Conservation (phyloP, 2,888 invertebrate species). For the Eretmocerus hayati region DNA sequence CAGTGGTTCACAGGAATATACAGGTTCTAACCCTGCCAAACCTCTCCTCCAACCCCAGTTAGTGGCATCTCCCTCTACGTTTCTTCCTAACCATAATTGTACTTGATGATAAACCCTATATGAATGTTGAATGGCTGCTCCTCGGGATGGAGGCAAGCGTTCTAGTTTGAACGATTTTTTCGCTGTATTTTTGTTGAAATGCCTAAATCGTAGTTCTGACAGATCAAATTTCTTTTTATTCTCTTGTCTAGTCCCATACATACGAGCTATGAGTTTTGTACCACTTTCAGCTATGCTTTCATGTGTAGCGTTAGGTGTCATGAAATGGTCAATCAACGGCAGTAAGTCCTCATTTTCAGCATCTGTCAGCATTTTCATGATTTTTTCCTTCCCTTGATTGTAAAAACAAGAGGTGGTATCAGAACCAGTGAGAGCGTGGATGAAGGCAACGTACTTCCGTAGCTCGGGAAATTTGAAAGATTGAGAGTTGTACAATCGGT, state of each 20-base stretch:
- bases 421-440: conserved; percentile 22
- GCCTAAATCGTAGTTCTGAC: not conserved
- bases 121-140: not conserved
- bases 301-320: conserved; percentile 5
- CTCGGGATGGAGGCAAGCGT: not conserved
- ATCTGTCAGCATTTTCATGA: not conserved
- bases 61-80: conserved; percentile 3
- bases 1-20: conserved; percentile 1
- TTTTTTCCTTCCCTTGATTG: not conserved
- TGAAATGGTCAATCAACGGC: conserved; percentile 1
- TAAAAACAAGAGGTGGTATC: not conserved
- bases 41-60: conserved; percentile 21
- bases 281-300: conserved; percentile 11
- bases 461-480: conserved; percentile 2
- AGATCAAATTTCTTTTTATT: not conserved
- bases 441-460: conserved; percentile 20
- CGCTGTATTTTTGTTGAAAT: not conserved
- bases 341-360: not conserved
- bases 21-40: not conserved
- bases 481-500: conserved; percentile 2
- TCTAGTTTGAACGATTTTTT: not conserved
- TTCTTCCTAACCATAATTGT: conserved; percentile 12
- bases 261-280: conserved; percentile 8
- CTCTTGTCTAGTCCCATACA: not conserved
- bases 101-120: conserved; percentile 19